Conservation (phyloP, 2,113 vertebrate genomes). For the Pangasianodon hypophthalmus region DNA sequence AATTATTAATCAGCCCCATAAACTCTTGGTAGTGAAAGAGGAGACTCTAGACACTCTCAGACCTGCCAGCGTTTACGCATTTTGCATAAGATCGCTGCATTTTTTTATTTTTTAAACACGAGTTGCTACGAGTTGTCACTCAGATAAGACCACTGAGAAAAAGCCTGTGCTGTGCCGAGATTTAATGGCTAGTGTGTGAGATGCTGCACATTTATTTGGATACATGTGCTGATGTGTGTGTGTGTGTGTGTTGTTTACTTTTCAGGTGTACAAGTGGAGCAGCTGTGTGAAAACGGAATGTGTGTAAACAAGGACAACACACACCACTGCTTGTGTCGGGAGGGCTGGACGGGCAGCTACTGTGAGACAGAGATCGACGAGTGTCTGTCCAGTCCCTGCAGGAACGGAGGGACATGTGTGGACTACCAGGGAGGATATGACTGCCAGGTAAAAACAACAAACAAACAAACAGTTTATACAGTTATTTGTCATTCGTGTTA, state of each 20-base stretch:
- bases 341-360: slow-evolving; percentile 89
- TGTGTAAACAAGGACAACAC: slow-evolving; percentile 79
- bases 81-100: too few species aligned
- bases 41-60: background rate
- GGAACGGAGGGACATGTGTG: slow-evolving; percentile 77
- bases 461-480: background rate
- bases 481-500: background rate
- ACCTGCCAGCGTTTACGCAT: too few species aligned
- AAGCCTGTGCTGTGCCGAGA: background rate
- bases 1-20: background rate
- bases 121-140: too few species aligned
- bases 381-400: slow-evolving; percentile 81
- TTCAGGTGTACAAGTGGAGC: slow-evolving; percentile 74
- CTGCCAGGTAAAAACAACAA: slow-evolving; percentile 72
- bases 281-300: slow-evolving; percentile 81
- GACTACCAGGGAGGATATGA: slow-evolving; percentile 77
- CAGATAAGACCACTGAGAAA: too few species aligned
- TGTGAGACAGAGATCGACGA: slow-evolving; percentile 85
- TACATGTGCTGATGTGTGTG: background rate
- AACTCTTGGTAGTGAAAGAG: background rate
- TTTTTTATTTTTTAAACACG: too few species aligned
- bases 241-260: background rate
- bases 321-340: slow-evolving; percentile 83
- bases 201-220: background rate
- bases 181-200: slow-evolving; percentile 49